Percentiles rank a stretch among this genome's conserved stretches.
Conservation (phyloP, 2,113 vertebrate genomes). For the Ptilorrhoa leucosticta region DNA sequence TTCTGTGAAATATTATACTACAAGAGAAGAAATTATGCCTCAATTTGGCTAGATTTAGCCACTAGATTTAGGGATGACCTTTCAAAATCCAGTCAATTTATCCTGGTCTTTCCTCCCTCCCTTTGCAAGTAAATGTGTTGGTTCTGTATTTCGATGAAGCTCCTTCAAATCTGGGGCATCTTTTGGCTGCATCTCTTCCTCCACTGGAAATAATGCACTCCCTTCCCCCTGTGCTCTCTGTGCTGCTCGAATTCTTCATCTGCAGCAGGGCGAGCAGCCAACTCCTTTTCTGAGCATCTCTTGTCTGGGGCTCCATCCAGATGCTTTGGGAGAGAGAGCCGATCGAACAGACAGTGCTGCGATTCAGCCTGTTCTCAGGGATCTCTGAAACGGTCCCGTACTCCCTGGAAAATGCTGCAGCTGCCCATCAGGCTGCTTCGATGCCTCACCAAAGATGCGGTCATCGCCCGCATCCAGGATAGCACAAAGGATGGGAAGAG, state of each 20-base stretch:
- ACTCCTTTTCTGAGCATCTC: constrained; percentile 66
- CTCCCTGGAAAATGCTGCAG: constrained; percentile 39
- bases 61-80: not conserved
- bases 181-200: not conserved
- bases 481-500: not conserved
- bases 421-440: constrained; percentile 27
- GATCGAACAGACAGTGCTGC: constrained; percentile 66
- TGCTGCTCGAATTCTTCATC: constrained; percentile 17
- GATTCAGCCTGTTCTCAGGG: constrained; percentile 29
- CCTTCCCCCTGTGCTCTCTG: not conserved
- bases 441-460: not conserved
- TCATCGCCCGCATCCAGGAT: not conserved
- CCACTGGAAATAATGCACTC: not conserved
- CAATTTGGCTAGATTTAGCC: not conserved
- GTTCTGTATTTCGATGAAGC: not conserved
- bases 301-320: constrained; percentile 53
- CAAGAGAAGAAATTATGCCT: not conserved
- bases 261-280: constrained; percentile 57
- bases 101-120: not conserved
- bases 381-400: constrained; percentile 45
- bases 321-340: constrained; percentile 45
- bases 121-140: not conserved
- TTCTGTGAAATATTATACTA: not conserved
- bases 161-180: not conserved
- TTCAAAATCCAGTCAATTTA: not conserved